phyloP scores from a whole-genome alignment of 2,888 invertebrate genomes.

The Meteorus colon region DNA sequence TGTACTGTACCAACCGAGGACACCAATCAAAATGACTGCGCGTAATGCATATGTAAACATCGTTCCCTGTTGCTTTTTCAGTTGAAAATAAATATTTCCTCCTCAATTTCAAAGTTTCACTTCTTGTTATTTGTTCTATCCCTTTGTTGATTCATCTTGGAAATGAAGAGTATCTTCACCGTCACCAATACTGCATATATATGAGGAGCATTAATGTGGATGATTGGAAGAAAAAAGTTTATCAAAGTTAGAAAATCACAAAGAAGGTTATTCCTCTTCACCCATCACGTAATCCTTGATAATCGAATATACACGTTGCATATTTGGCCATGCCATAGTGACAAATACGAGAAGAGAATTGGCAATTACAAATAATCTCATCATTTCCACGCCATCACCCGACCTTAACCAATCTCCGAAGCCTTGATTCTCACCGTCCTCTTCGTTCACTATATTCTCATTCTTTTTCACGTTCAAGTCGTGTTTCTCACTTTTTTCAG shows the following conservation, averaged over 20 bases:
- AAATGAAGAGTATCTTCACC: too few relatives aligned
- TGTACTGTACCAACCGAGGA: conserved; percentile 83
- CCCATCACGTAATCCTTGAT: conserved; percentile 70
- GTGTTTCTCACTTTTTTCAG: conserved; percentile 50
- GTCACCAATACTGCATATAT: too few relatives aligned
- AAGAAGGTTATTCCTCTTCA: conserved; percentile 53
- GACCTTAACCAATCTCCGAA: conserved; percentile 73
- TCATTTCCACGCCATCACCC: conserved; percentile 81
- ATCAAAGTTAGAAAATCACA: background rate
- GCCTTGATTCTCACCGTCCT: conserved; percentile 66
- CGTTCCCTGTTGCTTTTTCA: conserved; percentile 19
- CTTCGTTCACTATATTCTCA: conserved; percentile 59
- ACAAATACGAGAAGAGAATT: conserved; percentile 84
- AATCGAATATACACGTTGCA: conserved; percentile 77
- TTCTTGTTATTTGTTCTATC: too few relatives aligned
- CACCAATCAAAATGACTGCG: conserved; percentile 78
- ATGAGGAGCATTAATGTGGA: background rate
- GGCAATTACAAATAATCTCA: conserved; percentile 87
- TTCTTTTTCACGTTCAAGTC: conserved; percentile 45
- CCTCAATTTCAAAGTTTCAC: background rate
- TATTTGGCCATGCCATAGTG: conserved; percentile 83
- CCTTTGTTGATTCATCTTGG: too few relatives aligned
- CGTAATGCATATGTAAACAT: conserved; percentile 81
- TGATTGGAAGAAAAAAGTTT: background rate
- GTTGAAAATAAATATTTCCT: background rate